Evolutionary conservation across 2,888 invertebrate species (phyloP).

Genomic region (Caenorhabditis sulstoni): DNA sequence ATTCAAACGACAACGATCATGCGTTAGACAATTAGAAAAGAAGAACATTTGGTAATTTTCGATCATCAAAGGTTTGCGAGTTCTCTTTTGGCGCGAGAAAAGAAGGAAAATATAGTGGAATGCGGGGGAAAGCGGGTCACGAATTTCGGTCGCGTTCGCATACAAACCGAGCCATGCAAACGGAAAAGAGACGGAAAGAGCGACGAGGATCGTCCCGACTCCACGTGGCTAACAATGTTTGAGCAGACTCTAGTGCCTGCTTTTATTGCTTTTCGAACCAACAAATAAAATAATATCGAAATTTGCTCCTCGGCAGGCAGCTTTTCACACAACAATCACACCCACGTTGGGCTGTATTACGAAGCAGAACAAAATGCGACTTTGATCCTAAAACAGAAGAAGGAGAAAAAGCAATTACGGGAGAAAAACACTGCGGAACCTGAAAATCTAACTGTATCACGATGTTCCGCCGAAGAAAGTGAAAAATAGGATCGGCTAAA

Average conservation of each 20-base stretch:
- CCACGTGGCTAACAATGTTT: slow-evolving; percentile 5
- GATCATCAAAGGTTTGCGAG: neutral
- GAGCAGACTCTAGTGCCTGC: neutral
- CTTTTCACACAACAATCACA: slow-evolving; percentile 4
- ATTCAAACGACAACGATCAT: neutral
- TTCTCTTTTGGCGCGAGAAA: neutral
- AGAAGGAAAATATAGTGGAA: neutral
- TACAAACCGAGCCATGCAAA: neutral
- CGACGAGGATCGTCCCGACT: neutral
- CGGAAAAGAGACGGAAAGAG: slow-evolving; percentile 5
- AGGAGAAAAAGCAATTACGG: too few relatives aligned
- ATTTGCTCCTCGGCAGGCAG: neutral
- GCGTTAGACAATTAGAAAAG: neutral
- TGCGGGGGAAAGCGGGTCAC: slow-evolving; percentile 17
- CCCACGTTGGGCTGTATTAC: neutral
- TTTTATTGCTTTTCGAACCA: slow-evolving; percentile 2
- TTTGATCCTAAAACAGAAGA: too few relatives aligned
- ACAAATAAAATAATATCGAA: slow-evolving; percentile 5
- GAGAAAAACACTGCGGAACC: too few relatives aligned
- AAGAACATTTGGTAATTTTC: neutral
- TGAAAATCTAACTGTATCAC: too few relatives aligned
- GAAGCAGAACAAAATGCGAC: neutral
- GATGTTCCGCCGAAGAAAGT: too few relatives aligned
- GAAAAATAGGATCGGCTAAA: too few relatives aligned
- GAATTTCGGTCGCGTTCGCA: slow-evolving; percentile 8